These are phyloP conservation scores for Chloropsis hardwickii DNA, from an alignment of 2,113 vertebrate species.

Conservation along the genomic window DNA sequence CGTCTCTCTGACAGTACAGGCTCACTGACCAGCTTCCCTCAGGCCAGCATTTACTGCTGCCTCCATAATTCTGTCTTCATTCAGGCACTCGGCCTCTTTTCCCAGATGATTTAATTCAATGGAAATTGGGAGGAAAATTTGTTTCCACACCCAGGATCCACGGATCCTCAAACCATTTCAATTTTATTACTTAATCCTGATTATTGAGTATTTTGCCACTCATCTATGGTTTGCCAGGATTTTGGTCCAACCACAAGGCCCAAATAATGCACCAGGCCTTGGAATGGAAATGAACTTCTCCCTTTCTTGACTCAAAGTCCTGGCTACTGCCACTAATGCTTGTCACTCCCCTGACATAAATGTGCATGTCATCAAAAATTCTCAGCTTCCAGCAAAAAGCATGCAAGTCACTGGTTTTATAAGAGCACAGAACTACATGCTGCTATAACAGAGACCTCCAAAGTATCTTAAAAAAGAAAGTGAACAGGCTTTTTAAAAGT, in stretches of 20 bases:
- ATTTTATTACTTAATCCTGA: slow-evolving; percentile 16
- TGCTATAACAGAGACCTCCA: neutral
- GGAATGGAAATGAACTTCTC: neutral
- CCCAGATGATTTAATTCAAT: neutral
- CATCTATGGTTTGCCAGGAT: neutral
- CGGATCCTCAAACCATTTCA: neutral
- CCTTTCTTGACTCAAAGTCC: neutral
- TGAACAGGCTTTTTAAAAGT: neutral
- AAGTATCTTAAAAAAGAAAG: neutral
- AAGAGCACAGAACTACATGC: neutral
- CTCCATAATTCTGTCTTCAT: neutral
- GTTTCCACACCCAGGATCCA: neutral
- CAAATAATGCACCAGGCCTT: neutral
- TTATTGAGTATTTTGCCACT: slow-evolving; percentile 3
- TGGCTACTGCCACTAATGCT: neutral
- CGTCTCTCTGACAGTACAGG: neutral
- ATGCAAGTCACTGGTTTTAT: neutral
- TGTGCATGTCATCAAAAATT: neutral
- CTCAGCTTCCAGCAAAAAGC: neutral
- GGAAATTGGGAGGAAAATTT: neutral
- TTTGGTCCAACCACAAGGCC: neutral
- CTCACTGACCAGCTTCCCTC: neutral
- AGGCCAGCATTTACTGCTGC: neutral
- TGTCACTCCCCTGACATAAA: neutral
- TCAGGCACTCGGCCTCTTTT: neutral